Conservation (phyloP, 2,797 vertebrate genomes). For the Onychomys leucogaster region DNA sequence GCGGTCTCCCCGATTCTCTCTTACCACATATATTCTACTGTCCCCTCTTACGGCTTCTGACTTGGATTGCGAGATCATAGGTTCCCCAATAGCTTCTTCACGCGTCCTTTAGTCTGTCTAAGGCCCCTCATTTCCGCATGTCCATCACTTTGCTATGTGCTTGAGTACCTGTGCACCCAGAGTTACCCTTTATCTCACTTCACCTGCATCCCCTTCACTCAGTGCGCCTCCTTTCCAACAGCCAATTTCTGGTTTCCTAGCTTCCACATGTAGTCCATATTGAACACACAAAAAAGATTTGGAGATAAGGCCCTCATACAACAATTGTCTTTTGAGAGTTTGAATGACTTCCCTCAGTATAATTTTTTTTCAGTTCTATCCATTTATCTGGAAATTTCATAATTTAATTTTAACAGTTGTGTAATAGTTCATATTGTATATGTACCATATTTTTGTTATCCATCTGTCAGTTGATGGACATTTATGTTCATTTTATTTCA, state of each 20-base stretch:
- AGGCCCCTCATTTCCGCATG: not conserved
- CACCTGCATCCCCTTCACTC: not conserved
- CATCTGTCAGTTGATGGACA: not conserved
- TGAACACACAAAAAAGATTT: not conserved
- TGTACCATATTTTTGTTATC: not conserved
- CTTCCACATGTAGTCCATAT: not conserved
- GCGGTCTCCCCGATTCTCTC: not conserved
- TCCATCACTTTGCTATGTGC: not conserved
- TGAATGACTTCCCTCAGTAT: not conserved
- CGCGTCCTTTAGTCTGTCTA: not conserved
- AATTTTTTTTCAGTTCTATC: not conserved
- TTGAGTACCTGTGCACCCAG: not conserved
- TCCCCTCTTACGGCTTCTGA: not conserved
- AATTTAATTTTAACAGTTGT: not conserved
- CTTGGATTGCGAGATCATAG: not conserved
- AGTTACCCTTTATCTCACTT: not conserved
- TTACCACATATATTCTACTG: not conserved
- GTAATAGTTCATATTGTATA: not conserved
- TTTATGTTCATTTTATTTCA: not conserved
- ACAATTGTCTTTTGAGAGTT: not conserved
- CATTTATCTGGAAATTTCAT: not conserved
- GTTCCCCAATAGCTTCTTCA: not conserved
- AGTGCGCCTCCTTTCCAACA: not conserved
- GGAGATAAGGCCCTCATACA: not conserved
- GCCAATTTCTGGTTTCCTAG: not conserved